Conservation (phyloP, 1,140 invertebrate genomes). For the Lordiphosa mommai region DNA sequence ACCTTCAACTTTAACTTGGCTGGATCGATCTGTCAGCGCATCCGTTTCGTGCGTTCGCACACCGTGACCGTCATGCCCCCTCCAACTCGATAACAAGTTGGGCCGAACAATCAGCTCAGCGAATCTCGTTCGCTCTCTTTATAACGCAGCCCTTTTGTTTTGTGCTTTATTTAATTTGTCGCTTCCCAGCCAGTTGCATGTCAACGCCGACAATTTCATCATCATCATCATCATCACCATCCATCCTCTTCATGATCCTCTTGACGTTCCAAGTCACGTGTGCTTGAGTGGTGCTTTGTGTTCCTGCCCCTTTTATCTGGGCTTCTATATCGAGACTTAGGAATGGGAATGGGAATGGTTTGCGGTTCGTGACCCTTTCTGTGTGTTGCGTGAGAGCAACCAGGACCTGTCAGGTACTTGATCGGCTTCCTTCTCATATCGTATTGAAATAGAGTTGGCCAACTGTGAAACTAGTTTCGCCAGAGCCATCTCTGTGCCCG, state of each 20-base stretch:
- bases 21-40: slow-evolving; percentile 66
- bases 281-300: slow-evolving; percentile 73
- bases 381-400: slow-evolving; percentile 60
- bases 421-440: slow-evolving; percentile 10
- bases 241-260: slow-evolving; percentile 21
- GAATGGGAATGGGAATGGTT: slow-evolving; percentile 16
- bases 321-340: slow-evolving; percentile 49
- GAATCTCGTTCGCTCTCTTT: slow-evolving; percentile 53
- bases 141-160: slow-evolving; percentile 59
- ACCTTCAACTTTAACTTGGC: slow-evolving; percentile 63
- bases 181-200: slow-evolving; percentile 65
- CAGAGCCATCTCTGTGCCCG: slow-evolving; percentile 38
- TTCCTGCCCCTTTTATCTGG: slow-evolving; percentile 47
- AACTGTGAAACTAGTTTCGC: slow-evolving; percentile 36
- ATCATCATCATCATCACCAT: slow-evolving; percentile 33
- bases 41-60: slow-evolving; percentile 62
- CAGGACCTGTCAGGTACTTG: slow-evolving; percentile 70
- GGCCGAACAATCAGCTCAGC: slow-evolving; percentile 37
- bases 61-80: slow-evolving; percentile 73
- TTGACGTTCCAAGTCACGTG: slow-evolving; percentile 58
- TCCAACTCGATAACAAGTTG: slow-evolving; percentile 20
- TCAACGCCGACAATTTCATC: slow-evolving; percentile 74
- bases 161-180: slow-evolving; percentile 74
- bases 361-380: slow-evolving; percentile 60
- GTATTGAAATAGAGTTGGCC: background rate